Percentiles rank a stretch among this genome's conserved stretches.
Conservation (phyloP, 2,888 invertebrate genomes). For the Alloscopus bannaensis region DNA sequence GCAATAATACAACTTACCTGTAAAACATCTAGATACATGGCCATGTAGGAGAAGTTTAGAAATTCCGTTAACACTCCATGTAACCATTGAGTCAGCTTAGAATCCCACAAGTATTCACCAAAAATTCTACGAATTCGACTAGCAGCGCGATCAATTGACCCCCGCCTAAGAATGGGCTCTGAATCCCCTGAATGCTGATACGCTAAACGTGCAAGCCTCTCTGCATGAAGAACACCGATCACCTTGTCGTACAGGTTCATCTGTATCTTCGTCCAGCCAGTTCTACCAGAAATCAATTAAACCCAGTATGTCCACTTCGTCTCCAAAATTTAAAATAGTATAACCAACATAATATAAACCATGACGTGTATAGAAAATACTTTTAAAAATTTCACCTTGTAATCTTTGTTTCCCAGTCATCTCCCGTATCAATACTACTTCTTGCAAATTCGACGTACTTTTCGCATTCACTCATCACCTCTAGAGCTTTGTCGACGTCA, state of each 20-base stretch:
- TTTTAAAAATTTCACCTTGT: constrained; percentile 78
- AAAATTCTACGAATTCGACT: constrained; percentile 82
- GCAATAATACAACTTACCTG: constrained; percentile 81
- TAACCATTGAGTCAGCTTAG: constrained; percentile 85
- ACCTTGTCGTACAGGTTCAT: constrained; percentile 82
- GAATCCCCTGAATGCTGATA: constrained; percentile 78
- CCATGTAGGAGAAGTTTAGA: constrained; percentile 81
- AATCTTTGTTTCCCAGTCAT: constrained; percentile 84
- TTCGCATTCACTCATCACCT: constrained; percentile 84
- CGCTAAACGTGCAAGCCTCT: constrained; percentile 81
- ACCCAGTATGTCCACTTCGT: too few species aligned
- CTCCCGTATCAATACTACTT: constrained; percentile 77
- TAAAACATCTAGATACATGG: constrained; percentile 85
- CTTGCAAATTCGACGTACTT: constrained; percentile 81
- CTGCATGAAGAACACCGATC: constrained; percentile 81
- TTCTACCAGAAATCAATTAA: constrained; percentile 75
- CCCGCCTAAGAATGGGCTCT: constrained; percentile 83
- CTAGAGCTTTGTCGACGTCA: constrained; percentile 80
- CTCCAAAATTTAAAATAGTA: too few species aligned
- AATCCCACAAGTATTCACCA: constrained; percentile 84
- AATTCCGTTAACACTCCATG: constrained; percentile 84
- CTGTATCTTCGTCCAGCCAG: constrained; percentile 82
- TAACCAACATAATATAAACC: too few species aligned
- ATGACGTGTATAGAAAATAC: too few species aligned
- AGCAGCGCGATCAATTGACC: constrained; percentile 84